Evolutionary conservation across 2,888 invertebrate species (phyloP), one percentile per base, ranked within the genome.

Genomic region (Cyclophora albipunctata): DNA sequence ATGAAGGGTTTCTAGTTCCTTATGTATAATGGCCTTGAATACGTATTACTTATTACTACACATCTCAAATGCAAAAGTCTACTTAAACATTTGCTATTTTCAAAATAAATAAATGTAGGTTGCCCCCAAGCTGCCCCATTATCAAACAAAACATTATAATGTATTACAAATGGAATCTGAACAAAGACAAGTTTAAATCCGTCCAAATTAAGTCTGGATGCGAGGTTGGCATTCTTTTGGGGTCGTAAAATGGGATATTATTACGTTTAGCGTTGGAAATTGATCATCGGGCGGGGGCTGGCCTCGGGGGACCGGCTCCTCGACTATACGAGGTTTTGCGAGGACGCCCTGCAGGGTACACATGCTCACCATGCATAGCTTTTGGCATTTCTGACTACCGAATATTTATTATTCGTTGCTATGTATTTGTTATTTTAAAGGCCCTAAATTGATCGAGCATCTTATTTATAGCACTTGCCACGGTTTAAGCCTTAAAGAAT

Each of bases 201-300:
- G 58, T 54, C 64, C 58, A 67, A 69, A 71, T 68, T 62, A 69
- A 66, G 66, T 64, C 60, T 52, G 51, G 45, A 51, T 47, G 49
- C 40, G 51, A 50, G 61, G 56, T 64, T 58, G 54, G 61, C 58
- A 70, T 71, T 70, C 61, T 72, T 69, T 65, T 58, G 60, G 75
- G 71, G 72, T 73, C 64, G 67, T 68, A 69, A 72, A 75, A 76
- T 71, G 73, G 69, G 75, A 78, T 79, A 79, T 81, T 78, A 81
- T 79, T 78, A 71, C 72, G 73, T 77, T 77, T 75, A 71, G 76
- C 66, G 69, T 69, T 77, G 68, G 75, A 78, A 80, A 83, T 80
- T 81, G 76, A 81, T 84, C 78, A 75, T 70, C 69, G 64, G 68
- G 66, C 58, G 60, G 69, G 72, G 66, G 61, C 64, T 50, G 59